Conservation (phyloP, 2,113 vertebrate genomes). For the Alouatta palliata region DNA sequence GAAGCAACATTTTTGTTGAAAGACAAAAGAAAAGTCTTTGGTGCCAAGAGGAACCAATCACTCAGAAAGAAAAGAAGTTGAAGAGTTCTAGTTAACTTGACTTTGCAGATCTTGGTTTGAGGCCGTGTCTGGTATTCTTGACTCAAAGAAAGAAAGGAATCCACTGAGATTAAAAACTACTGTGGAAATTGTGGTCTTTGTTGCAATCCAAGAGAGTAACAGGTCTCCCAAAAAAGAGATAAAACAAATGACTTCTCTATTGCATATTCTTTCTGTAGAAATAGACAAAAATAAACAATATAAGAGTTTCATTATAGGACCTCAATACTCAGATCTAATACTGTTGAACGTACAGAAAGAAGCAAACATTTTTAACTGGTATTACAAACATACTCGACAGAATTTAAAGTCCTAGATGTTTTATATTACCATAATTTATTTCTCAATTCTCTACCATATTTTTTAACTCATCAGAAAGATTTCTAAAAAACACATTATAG, state of each 20-base stretch:
- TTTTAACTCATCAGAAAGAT: not conserved
- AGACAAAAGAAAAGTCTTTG: constrained; percentile 64
- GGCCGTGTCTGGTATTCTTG: constrained; percentile 61
- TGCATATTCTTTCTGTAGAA: not conserved
- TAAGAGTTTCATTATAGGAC: not conserved
- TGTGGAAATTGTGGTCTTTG: constrained; percentile 29
- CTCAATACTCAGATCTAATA: not conserved
- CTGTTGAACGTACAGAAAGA: not conserved
- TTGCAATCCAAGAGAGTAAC: constrained; percentile 19
- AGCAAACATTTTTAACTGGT: constrained; percentile 9
- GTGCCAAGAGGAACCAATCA: constrained; percentile 64
- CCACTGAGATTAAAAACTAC: constrained; percentile 57
- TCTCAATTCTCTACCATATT: not conserved
- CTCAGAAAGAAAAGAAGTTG: constrained; percentile 70
- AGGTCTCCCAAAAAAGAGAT: constrained; percentile 57
- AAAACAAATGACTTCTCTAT: constrained; percentile 24
- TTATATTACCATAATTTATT: constrained; percentile 43
- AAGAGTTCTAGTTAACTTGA: constrained; percentile 50
- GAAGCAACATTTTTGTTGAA: constrained; percentile 63
- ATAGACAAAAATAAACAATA: constrained; percentile 16
- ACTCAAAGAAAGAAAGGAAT: constrained; percentile 57
- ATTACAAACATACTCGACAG: not conserved
- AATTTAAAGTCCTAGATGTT: not conserved
- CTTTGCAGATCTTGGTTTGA: constrained; percentile 64
- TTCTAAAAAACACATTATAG: constrained; percentile 31